Percentiles rank a stretch among this genome's conserved stretches.
Evolutionary conservation across 1,140 invertebrate species (phyloP).

Genomic region (Drosophila prosaltans): DNA sequence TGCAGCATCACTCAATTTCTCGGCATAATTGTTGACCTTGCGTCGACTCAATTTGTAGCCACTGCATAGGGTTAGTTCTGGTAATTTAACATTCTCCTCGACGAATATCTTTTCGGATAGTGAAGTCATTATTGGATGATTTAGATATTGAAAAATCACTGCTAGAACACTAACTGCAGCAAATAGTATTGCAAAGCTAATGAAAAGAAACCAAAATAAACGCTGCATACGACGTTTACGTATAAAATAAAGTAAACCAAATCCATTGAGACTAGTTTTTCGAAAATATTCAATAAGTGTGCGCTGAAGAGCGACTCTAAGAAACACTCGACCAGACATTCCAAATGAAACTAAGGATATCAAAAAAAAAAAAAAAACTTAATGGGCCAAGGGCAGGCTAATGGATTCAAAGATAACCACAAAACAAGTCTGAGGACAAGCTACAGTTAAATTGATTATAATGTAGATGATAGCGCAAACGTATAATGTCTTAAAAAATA

Average conservation of each 20-base stretch:
- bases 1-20: background rate
- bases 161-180: slow-evolving; percentile 46
- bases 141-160: slow-evolving; percentile 47
- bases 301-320: slow-evolving; percentile 17
- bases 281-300: slow-evolving; percentile 68
- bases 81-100: slow-evolving; percentile 14
- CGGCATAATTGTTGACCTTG: slow-evolving; percentile 15
- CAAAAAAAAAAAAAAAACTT: background rate
- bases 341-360: slow-evolving; percentile 5
- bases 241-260: slow-evolving; percentile 61
- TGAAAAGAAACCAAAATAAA: slow-evolving; percentile 63
- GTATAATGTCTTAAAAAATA: slow-evolving; percentile 53
- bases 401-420: slow-evolving; percentile 10
- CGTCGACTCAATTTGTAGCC: slow-evolving; percentile 51
- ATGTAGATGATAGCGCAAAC: slow-evolving; percentile 1
- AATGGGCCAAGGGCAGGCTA: background rate
- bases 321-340: slow-evolving; percentile 50
- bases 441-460: slow-evolving; percentile 15
- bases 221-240: slow-evolving; percentile 54
- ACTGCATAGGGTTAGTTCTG: slow-evolving; percentile 45
- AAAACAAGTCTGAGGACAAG: background rate
- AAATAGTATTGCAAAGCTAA: slow-evolving; percentile 40
- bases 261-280: slow-evolving; percentile 68
- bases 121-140: slow-evolving; percentile 45
- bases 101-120: slow-evolving; percentile 19